Evolutionary conservation across 2,113 vertebrate genomes (phyloP).

Genomic region (Atrichornis clamosus): DNA sequence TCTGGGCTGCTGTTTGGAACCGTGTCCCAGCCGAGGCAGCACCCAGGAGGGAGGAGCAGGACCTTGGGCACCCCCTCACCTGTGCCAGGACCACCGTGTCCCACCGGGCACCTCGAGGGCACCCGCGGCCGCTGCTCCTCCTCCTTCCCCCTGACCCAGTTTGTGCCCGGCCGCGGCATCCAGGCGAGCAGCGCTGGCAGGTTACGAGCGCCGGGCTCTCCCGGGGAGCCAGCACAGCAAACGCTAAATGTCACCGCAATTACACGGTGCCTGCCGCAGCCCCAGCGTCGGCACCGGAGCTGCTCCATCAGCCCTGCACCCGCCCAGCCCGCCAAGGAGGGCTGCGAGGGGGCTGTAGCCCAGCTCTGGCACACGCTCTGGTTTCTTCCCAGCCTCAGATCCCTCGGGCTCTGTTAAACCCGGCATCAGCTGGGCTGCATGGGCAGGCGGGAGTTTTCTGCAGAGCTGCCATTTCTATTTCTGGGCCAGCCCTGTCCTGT

Average conservation of each 20-base stretch:
- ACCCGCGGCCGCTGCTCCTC: fast-evolving
- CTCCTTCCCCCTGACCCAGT: conserved; percentile 3
- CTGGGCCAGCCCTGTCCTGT: background rate
- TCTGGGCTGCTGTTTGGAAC: background rate
- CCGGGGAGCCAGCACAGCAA: background rate
- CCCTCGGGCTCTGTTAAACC: background rate
- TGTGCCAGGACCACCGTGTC: background rate
- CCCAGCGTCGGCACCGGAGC: background rate
- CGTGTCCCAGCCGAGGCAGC: background rate
- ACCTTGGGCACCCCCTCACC: background rate
- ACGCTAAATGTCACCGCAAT: background rate
- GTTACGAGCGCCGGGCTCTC: background rate
- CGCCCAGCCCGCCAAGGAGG: fast-evolving
- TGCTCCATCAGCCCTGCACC: background rate
- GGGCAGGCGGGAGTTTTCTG: background rate
- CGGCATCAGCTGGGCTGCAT: background rate
- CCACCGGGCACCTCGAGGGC: background rate
- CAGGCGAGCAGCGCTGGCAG: background rate
- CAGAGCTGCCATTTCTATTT: background rate
- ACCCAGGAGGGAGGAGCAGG: fast-evolving
- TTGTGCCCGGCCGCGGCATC: background rate
- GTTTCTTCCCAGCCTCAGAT: background rate
- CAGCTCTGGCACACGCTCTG: background rate
- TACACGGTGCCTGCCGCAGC: background rate
- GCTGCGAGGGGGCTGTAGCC: background rate